Percentiles rank a stretch among this genome's conserved stretches.
These are phyloP conservation scores for Notolepis coatsorum DNA, from an alignment of 2,797 vertebrate genomes.

Conservation along the genomic window DNA sequence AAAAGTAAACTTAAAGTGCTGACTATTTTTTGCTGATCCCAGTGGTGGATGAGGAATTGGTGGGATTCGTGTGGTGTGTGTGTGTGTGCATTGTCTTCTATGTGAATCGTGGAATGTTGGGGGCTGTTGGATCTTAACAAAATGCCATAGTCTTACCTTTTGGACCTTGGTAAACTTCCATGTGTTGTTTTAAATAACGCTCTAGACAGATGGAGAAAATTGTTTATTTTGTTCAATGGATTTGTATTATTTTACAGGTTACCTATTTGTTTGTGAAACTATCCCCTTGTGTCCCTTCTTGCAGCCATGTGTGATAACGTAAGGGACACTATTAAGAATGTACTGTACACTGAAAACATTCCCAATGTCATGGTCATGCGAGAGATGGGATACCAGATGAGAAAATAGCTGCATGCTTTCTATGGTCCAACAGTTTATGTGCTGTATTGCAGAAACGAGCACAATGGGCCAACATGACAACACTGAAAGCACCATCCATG, in stretches of 20 bases:
- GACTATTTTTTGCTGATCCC: neutral
- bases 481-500: constrained; percentile 54
- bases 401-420: constrained; percentile 46
- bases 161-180: neutral
- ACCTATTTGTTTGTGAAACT: constrained; percentile 58
- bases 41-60: neutral
- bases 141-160: no score
- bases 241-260: constrained; percentile 36
- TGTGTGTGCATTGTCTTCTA: no score
- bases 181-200: neutral
- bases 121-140: no score
- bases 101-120: no score
- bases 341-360: constrained; percentile 33
- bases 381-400: neutral
- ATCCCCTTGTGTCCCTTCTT: constrained; percentile 35
- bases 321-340: no score
- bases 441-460: constrained; percentile 21
- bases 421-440: constrained; percentile 37
- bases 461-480: constrained; percentile 12
- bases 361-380: constrained; percentile 18
- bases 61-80: neutral
- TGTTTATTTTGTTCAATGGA: constrained; percentile 20
- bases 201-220: neutral
- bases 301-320: constrained; percentile 34
- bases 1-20: constrained; percentile 5